Evolutionary conservation across 2,888 invertebrate species (phyloP).

Genomic region (Tinea semifulvella): DNA sequence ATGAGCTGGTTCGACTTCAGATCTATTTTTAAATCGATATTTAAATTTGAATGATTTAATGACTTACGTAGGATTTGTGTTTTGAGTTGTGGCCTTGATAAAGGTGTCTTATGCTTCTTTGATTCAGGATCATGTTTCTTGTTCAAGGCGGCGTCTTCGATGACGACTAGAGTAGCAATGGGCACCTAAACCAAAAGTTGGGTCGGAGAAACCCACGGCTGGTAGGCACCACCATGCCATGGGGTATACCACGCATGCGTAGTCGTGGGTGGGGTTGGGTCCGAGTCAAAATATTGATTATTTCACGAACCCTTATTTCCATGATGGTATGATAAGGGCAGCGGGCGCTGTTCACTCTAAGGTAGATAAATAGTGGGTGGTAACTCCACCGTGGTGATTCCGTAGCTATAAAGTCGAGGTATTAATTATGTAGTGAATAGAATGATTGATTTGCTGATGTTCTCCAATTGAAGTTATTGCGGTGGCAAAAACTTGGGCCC

Average conservation of each 20-base stretch:
- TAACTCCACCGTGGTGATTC: slow-evolving; percentile 31
- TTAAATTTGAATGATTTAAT: neutral
- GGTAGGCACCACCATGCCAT: slow-evolving; percentile 51
- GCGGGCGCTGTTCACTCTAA: slow-evolving; percentile 30
- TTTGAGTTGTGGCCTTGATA: slow-evolving; percentile 18
- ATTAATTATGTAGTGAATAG: slow-evolving; percentile 55
- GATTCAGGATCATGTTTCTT: too few species aligned
- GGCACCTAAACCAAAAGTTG: slow-evolving; percentile 36
- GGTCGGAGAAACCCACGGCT: slow-evolving; percentile 36
- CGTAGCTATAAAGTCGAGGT: slow-evolving; percentile 25
- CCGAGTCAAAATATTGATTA: slow-evolving; percentile 51
- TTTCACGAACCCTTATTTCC: slow-evolving; percentile 42
- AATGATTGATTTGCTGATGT: slow-evolving; percentile 48
- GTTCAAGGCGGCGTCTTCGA: slow-evolving; percentile 23
- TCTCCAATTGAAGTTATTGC: slow-evolving; percentile 8
- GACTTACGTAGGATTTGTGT: neutral
- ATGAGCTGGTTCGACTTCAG: neutral
- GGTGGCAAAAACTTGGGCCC: slow-evolving; percentile 7
- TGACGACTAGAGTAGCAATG: slow-evolving; percentile 40
- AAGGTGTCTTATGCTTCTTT: too few species aligned
- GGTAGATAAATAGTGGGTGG: slow-evolving; percentile 41
- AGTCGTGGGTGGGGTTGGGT: slow-evolving; percentile 36
- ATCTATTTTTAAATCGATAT: slow-evolving; percentile 7
- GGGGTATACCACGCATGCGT: slow-evolving; percentile 53
- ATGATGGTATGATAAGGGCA: slow-evolving; percentile 52